A percentile compares a stretch with the other conserved stretches of the same genome.
Evolutionary conservation across 2,113 vertebrate species (phyloP).

Genomic region (Aldabrachelys gigantea): DNA sequence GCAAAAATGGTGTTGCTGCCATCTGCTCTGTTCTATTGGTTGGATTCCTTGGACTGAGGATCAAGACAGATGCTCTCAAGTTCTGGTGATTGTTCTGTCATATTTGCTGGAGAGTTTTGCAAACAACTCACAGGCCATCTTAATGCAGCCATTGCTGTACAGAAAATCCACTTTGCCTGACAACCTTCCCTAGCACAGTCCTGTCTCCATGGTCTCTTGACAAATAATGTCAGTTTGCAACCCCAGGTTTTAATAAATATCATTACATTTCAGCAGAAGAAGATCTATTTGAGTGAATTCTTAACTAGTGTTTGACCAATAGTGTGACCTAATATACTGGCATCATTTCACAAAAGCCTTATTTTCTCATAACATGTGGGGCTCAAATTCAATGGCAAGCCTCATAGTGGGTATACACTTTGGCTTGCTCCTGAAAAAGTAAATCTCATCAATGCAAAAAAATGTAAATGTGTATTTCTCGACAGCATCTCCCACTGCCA

Average conservation of each 20-base stretch:
- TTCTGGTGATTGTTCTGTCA: constrained; percentile 28
- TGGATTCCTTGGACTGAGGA: constrained; percentile 30
- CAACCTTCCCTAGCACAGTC: constrained; percentile 61
- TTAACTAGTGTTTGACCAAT: constrained; percentile 71
- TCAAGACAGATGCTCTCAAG: constrained; percentile 17
- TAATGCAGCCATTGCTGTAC: constrained; percentile 44
- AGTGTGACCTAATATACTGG: constrained; percentile 56
- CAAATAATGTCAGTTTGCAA: constrained; percentile 60
- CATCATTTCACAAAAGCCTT: constrained; percentile 52
- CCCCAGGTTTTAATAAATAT: constrained; percentile 67
- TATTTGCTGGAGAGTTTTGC: constrained; percentile 60
- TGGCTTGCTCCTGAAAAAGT: constrained; percentile 57
- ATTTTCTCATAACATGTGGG: constrained; percentile 68
- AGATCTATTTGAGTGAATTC: constrained; percentile 68
- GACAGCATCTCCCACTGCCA: constrained; percentile 46
- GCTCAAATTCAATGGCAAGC: constrained; percentile 58
- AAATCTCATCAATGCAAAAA: constrained; percentile 26
- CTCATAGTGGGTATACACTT: constrained; percentile 38
- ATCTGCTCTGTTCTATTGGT: background rate
- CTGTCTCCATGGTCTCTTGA: constrained; percentile 58
- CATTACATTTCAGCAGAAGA: constrained; percentile 75
- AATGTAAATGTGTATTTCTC: constrained; percentile 45
- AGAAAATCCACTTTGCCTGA: constrained; percentile 69
- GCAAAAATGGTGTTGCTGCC: background rate
- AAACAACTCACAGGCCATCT: constrained; percentile 64